A percentile compares a stretch with the other conserved stretches of the same genome.
Conservation (phyloP, 2,888 invertebrate genomes). For the Lasioglossum leucozonium region DNA sequence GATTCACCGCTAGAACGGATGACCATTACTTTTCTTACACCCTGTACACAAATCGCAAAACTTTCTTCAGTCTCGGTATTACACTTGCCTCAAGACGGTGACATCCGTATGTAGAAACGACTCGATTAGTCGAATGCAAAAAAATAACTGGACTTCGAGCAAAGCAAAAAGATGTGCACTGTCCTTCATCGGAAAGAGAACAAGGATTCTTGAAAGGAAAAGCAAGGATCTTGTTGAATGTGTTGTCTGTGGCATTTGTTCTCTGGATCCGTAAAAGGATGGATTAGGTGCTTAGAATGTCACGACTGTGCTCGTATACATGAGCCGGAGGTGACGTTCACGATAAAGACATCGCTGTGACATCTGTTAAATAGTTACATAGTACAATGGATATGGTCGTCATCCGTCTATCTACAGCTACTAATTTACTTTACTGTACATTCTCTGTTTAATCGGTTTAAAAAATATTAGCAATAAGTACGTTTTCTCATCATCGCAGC, state of each 20-base stretch:
- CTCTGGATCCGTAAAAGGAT: slow-evolving; percentile 3
- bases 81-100: neutral
- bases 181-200: neutral
- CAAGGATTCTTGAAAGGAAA: slow-evolving; percentile 7
- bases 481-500: too few species aligned
- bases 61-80: neutral
- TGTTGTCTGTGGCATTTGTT: neutral
- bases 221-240: neutral
- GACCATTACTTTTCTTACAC: too few species aligned
- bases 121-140: neutral
- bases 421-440: neutral
- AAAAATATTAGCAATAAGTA: too few species aligned
- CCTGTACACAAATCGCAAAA: neutral
- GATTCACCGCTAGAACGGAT: too few species aligned
- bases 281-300: slow-evolving; percentile 11
- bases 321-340: neutral
- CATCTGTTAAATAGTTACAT: neutral
- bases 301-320: neutral
- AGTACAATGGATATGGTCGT: neutral
- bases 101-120: neutral
- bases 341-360: neutral
- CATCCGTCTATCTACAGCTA: neutral
- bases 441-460: neutral
- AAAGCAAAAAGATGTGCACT: neutral
- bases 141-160: neutral